Evolutionary conservation across 2,797 vertebrate species (phyloP).

Genomic region (Alectoris magna): DNA sequence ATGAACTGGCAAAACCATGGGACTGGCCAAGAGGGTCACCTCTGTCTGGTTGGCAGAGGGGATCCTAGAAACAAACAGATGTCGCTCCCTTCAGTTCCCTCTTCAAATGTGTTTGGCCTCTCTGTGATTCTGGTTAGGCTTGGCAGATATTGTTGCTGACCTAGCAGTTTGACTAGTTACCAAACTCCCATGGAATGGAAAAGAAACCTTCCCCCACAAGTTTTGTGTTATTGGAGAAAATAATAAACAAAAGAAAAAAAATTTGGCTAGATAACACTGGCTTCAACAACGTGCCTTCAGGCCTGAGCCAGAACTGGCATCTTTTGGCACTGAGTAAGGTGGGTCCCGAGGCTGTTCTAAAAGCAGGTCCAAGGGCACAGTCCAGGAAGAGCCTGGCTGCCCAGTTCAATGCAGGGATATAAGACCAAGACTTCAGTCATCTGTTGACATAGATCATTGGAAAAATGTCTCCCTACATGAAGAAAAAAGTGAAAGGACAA

Average conservation of each 20-base stretch:
- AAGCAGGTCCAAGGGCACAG: background rate
- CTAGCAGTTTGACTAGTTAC: background rate
- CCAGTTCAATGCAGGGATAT: background rate
- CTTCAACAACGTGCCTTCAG: background rate
- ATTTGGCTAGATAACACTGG: background rate
- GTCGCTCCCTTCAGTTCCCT: background rate
- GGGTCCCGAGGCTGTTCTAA: background rate
- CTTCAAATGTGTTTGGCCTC: background rate
- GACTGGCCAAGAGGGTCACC: background rate
- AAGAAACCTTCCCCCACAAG: background rate
- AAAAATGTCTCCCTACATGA: background rate
- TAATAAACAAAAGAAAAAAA: background rate
- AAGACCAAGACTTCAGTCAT: background rate
- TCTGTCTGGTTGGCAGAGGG: background rate
- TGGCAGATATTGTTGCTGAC: background rate
- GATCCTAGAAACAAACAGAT: background rate
- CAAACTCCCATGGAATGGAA: background rate
- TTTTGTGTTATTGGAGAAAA: background rate
- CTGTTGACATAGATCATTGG: no score
- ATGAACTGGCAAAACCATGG: background rate
- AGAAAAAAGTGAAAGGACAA: background rate
- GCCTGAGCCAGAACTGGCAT: background rate
- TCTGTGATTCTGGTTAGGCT: background rate
- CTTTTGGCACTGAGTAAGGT: background rate
- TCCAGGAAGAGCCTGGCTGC: background rate